A percentile compares a stretch with the other conserved stretches of the same genome.
phyloP scores from a whole-genome alignment of 2,797 vertebrate genomes.

The Bufotes viridis region DNA sequence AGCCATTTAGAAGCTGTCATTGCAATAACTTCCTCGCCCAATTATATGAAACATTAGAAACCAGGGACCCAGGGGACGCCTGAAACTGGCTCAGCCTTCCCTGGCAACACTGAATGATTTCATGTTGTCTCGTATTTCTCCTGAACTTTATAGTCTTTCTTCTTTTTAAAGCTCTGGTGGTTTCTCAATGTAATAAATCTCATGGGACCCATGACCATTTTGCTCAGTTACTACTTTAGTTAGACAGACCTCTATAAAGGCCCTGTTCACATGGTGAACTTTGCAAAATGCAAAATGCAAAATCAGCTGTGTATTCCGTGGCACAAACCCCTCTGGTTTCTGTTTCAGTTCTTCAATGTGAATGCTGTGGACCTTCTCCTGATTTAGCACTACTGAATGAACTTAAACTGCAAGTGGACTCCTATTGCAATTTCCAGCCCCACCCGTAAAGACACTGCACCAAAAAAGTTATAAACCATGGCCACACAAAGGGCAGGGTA shows the following conservation, averaged over 20 bases:
- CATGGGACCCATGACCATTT: not conserved
- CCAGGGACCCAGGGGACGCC: not conserved
- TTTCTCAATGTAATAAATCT: not conserved
- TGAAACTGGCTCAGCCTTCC: not conserved
- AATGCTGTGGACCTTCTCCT: too few species aligned
- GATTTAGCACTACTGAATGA: too few species aligned
- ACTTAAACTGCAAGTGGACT: too few species aligned
- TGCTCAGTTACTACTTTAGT: not conserved
- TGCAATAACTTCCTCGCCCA: conserved; percentile 26
- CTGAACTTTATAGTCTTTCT: not conserved
- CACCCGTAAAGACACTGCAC: too few species aligned
- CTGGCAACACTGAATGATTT: not conserved
- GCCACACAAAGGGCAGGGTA: too few species aligned
- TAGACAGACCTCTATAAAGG: not conserved
- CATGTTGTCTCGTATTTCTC: not conserved
- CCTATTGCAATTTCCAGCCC: too few species aligned
- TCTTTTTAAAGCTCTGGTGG: not conserved
- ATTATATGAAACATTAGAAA: conserved; percentile 53
- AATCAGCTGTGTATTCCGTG: too few species aligned
- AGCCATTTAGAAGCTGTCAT: conserved; percentile 30
- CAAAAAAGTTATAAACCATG: too few species aligned
- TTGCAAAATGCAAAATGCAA: too few species aligned
- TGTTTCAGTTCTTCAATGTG: too few species aligned
- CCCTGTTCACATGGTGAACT: not conserved
- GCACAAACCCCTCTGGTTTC: too few species aligned